These are phyloP conservation scores for Progne subis DNA, from an alignment of 2,113 vertebrate genomes.

Conservation along the genomic window DNA sequence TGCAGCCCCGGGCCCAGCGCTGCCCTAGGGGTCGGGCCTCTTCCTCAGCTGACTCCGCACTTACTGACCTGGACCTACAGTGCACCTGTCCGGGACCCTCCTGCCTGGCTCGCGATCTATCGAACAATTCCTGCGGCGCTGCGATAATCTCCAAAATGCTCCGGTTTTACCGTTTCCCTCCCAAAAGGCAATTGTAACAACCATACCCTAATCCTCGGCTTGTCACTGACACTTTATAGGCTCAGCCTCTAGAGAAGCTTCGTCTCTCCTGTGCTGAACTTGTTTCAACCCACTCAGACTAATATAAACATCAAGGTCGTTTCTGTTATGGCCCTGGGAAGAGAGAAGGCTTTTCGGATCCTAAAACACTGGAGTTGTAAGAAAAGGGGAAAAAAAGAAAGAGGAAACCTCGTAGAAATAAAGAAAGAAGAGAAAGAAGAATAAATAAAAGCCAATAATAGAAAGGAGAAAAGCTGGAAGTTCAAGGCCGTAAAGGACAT, in stretches of 20 bases:
- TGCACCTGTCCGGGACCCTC: constrained; percentile 39
- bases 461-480: neutral
- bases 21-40: accelerated
- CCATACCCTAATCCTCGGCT: neutral
- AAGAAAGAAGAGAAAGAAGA: too few relatives aligned
- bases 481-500: neutral
- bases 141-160: neutral
- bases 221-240: constrained; percentile 6
- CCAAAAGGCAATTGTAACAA: constrained; percentile 41
- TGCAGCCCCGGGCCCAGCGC: neutral
- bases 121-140: neutral
- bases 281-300: neutral
- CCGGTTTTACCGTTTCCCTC: neutral
- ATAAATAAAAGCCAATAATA: neutral
- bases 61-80: neutral
- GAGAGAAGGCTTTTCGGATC: neutral
- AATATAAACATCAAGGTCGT: neutral
- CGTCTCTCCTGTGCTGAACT: neutral
- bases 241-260: neutral
- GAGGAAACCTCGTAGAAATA: neutral
- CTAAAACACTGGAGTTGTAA: neutral
- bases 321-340: neutral
- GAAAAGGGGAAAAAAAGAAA: neutral
- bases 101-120: neutral
- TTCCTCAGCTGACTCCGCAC: neutral